These are phyloP conservation scores for Ametastegia equiseti DNA, from an alignment of 2,888 invertebrate species.

Conservation along the genomic window DNA sequence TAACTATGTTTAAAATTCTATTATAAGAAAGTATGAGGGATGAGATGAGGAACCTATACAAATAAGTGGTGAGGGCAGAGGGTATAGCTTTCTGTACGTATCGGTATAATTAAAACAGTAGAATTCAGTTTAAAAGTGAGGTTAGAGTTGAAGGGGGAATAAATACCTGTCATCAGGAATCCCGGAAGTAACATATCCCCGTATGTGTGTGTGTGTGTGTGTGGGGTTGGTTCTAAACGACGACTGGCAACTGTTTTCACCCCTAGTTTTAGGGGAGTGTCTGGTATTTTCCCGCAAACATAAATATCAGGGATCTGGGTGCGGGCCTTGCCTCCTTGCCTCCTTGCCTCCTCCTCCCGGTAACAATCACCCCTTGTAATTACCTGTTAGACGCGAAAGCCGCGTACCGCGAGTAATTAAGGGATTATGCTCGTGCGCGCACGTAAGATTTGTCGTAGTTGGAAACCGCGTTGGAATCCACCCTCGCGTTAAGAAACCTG, in stretches of 20 bases:
- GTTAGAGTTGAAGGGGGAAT: background rate
- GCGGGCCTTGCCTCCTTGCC: no score
- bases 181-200: slow-evolving; percentile 33
- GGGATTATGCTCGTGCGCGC: slow-evolving; percentile 61
- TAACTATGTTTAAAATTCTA: no score
- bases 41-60: no score
- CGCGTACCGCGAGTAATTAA: slow-evolving; percentile 61
- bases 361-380: slow-evolving; percentile 61
- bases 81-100: background rate
- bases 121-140: background rate
- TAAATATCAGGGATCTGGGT: slow-evolving; percentile 57
- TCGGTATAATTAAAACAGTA: background rate
- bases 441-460: slow-evolving; percentile 61
- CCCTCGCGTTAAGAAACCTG: background rate
- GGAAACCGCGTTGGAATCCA: slow-evolving; percentile 20
- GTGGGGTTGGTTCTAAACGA: background rate
- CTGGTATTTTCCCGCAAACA: slow-evolving; percentile 57
- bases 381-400: slow-evolving; percentile 57
- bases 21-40: no score
- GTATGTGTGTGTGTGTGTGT: no score
- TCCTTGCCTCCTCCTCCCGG: no score
- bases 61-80: no score
- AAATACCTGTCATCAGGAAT: slow-evolving; percentile 1
- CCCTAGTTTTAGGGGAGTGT: slow-evolving; percentile 45
- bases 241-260: slow-evolving; percentile 58